Base-by-base conservation (phyloP, 2,888 invertebrate genomes). In the Andrena hattorfiana region DNA sequence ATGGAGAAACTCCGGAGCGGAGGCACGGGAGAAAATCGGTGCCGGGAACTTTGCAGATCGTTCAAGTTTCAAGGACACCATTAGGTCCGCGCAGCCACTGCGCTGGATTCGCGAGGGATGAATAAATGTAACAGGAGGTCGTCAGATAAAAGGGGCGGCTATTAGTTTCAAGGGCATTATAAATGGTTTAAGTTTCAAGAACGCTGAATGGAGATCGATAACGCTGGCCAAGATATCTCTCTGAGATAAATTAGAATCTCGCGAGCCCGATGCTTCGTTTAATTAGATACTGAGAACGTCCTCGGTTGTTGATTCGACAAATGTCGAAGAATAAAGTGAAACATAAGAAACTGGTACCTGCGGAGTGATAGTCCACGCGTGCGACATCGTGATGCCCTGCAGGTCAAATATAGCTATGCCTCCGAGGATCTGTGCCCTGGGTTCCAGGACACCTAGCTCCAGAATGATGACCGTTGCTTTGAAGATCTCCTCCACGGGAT, bases 361-460 rank as follows among this genome's bases (percentile, higher is more conserved):
- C 0, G 97, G 97, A 6, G 97, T 97, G 83, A 97, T 94, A 85
- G 97, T 95, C 95, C 97, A 96, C 0, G 96, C 96, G 83, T 97
- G 97, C 81, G 96, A 95, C 85, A 97, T 95, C 0, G 96, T 95
- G 64, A 97, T 95, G 75, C 96, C 96, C 80, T 96, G 95, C 49
- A 97, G 94, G 93, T 98, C 97, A 87, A 97, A 97, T 75, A 97
- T 95, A 8, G 96, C 97, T 5, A 97, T 95, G 0, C 97, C 97
- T 0, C 97, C 97, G 30, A 97, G 94, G 77, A 97, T 96, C 93
- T 97, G 97, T 0, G 96, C 96, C 8, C 96, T 94, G 6, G 96
- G 97, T 91, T 98, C 97, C 88, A 97, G 91, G 72, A 97, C 95
- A 0, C 97, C 97, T 28, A 97, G 93, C 93, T 97, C 97, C 56